phyloP scores from a whole-genome alignment of 2,797 vertebrate species.

The Morelia viridis region DNA sequence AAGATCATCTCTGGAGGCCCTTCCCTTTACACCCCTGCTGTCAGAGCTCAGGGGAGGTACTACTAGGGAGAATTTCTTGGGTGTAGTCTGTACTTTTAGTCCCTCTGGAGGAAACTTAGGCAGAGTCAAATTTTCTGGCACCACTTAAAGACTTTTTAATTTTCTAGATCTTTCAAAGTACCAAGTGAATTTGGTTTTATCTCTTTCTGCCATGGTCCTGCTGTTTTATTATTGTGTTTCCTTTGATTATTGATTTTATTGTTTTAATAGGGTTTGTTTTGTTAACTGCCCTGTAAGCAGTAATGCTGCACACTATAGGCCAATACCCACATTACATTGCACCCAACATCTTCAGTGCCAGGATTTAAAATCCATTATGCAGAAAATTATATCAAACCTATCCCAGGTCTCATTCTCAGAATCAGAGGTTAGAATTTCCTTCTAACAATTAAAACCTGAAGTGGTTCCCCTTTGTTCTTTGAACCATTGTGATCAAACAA shows the following conservation, averaged over 20 bases:
- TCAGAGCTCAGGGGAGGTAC: neutral
- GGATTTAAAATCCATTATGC: neutral
- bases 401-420: neutral
- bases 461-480: neutral
- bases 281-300: neutral
- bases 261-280: neutral
- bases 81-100: neutral
- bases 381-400: neutral
- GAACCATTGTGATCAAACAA: neutral
- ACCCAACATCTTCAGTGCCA: neutral
- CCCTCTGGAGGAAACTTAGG: neutral
- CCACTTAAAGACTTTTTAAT: neutral
- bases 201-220: neutral
- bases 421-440: neutral
- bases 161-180: neutral
- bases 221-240: neutral
- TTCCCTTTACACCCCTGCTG: neutral
- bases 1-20: neutral
- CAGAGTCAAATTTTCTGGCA: neutral
- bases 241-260: neutral
- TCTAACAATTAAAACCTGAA: neutral
- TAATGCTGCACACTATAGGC: neutral
- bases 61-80: neutral
- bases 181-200: neutral
- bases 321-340: neutral